phyloP scores from a whole-genome alignment of 2,888 invertebrate species.

The Volucella zonaria region DNA sequence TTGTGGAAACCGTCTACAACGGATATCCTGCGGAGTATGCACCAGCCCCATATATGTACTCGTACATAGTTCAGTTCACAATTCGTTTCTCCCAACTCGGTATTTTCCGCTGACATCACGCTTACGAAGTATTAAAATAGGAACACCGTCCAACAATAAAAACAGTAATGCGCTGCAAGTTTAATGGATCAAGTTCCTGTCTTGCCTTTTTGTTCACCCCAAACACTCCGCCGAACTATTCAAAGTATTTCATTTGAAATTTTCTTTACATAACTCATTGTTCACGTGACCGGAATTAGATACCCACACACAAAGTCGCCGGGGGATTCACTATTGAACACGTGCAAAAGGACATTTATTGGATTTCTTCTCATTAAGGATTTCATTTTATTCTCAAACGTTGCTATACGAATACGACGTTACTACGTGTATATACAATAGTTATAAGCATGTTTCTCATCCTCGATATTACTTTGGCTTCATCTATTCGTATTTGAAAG shows the following conservation, averaged over 20 bases:
- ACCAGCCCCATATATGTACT: neutral
- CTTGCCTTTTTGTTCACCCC: constrained; percentile 37
- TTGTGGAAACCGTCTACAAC: constrained; percentile 17
- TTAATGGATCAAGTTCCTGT: constrained; percentile 61
- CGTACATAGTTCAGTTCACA: neutral
- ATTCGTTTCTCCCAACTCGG: constrained; percentile 26
- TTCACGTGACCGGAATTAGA: constrained; percentile 73
- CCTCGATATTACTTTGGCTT: constrained; percentile 52
- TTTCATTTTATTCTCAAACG: constrained; percentile 35
- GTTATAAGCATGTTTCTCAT: neutral
- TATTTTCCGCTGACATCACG: constrained; percentile 46
- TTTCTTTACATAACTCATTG: constrained; percentile 51
- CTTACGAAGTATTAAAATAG: constrained; percentile 43
- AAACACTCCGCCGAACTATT: constrained; percentile 33
- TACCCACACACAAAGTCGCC: constrained; percentile 45
- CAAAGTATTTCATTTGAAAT: constrained; percentile 68
- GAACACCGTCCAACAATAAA: constrained; percentile 21
- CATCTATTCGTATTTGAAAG: constrained; percentile 23
- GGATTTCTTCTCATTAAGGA: constrained; percentile 78
- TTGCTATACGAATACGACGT: neutral
- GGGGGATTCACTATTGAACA: constrained; percentile 75
- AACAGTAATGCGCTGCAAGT: constrained; percentile 51
- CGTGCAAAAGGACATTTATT: constrained; percentile 82
- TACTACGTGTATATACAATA: neutral
- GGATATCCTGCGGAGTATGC: constrained; percentile 55